Base-by-base conservation (phyloP, 1,140 invertebrate genomes). In the Temnothorax curvispinosus region DNA sequence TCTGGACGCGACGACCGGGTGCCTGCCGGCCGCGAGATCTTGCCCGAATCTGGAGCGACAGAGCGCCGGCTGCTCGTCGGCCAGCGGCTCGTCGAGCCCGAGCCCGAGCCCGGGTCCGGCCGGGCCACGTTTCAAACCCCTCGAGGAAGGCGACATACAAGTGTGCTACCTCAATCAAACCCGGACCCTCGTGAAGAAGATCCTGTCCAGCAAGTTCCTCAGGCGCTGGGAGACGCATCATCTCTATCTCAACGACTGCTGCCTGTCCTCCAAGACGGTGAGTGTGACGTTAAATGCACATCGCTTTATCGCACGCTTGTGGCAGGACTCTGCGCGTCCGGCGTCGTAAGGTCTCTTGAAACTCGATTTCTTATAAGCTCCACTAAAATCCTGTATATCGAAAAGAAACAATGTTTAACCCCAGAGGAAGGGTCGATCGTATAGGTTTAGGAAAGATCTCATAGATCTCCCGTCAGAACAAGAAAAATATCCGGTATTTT, bases 111-210 rank as follows among this genome's bases (percentile, higher is more conserved):
- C 96, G 0, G 93, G 92, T 27, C 95, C 96, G 0, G 96, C 95
- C 2, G 97, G 97, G 0, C 97, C 97, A 0, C 95, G 97, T 41
- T 98, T 97, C 94, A 98, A 98, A 93, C 96, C 98, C 8, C 96
- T 98, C 44, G 96, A 96, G 15, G 97, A 98, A 84, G 97, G 97
- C 0, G 97, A 98, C 77, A 96, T 98, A 32, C 97, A 97, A 92
- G 96, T 98, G 50, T 98, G 98, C 95, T 97, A 97, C 88, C 95
- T 98, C 65, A 97, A 98, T 90, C 97, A 98, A 90, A 97, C 97
- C 0, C 95, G 97, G 78, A 98, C 97, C 58, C 96, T 98, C 58
- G 97, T 98, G 77, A 97, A 97, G 93, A 98, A 98, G 95, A 97
- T 98, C 78, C 95, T 98, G 81, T 97, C 97, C 72, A 98, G 97